Evolutionary conservation across 2,113 vertebrate genomes (phyloP), one percentile per base, ranked within the genome.

Genomic region (Phrynosoma platyrhinos): DNA sequence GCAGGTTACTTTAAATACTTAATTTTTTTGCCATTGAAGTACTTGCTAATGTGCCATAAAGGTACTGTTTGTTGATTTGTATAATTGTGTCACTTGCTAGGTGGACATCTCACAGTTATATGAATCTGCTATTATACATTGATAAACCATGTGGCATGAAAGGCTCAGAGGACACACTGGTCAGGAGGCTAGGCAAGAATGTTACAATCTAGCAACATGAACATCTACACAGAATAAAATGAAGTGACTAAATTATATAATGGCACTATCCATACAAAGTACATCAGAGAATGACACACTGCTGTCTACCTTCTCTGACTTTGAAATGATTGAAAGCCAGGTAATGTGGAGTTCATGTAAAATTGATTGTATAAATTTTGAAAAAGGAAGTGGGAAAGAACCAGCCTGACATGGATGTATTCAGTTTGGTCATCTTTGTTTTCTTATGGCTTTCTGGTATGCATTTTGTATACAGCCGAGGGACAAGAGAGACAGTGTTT

Each of bases 1-100:
- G 82, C 53, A 81, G 66, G 78, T 27, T 87, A 74, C 47, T 13
- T 58, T 68, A 72, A 80, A 80, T 68, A 72, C 10, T 74, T 68
- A 58, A 52, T 86, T 77, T 32, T 71, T 42, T 79, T 69, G 53
- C n/a, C 66, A 53, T 13, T 42, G 36, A 87, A 62, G 68, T 62
- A 81, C 23, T 74, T 75, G 18, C 30, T 75, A 66, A 71, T 71
- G 79, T 16, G 71, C 13, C 53, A 71, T 5, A 68, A 79, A 86
- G 27, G 55, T 80, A 80, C 9, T n/a, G 2, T 16, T 58, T 79
- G 53, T 30, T 53, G 58, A 14, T n/a, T 79, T 53, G 18, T 52
- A 52, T 25, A 53, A 30, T 25, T 53, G 52, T 16, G 25, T 30
- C 10, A 52, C 42, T 10, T 52, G 58, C 55, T 81, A 64, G 32